phyloP scores from a whole-genome alignment of 1,140 invertebrate genomes.

The Drosophila auraria region DNA sequence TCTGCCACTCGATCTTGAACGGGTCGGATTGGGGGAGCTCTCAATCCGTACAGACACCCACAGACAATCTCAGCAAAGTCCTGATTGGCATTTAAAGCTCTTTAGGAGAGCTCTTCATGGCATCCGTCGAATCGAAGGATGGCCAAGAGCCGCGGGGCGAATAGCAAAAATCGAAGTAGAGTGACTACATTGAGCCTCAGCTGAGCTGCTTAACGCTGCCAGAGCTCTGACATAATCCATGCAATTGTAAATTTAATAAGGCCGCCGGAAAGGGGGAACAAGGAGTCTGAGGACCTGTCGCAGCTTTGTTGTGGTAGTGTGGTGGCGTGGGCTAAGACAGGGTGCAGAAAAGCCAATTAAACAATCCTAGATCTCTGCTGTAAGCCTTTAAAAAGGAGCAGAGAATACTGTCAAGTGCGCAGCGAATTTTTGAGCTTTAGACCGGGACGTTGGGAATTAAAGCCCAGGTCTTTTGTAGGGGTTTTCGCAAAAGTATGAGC shows the following conservation, averaged over 20 bases:
- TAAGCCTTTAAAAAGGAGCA: slow-evolving; percentile 24
- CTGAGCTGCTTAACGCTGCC: slow-evolving; percentile 79
- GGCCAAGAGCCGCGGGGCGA: slow-evolving; percentile 33
- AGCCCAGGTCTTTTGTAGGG: neutral
- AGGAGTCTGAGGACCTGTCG: slow-evolving; percentile 4
- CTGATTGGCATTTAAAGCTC: slow-evolving; percentile 82
- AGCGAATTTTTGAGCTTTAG: slow-evolving; percentile 8
- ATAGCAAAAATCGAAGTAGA: slow-evolving; percentile 77
- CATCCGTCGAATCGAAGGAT: slow-evolving; percentile 24
- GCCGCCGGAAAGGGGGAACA: slow-evolving; percentile 18
- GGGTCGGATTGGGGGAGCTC: neutral
- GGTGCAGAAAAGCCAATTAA: slow-evolving; percentile 68
- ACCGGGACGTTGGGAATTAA: slow-evolving; percentile 16
- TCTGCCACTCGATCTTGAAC: neutral
- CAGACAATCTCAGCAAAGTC: slow-evolving; percentile 63
- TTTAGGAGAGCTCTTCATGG: slow-evolving; percentile 64
- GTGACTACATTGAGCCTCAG: slow-evolving; percentile 77
- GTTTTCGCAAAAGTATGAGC: slow-evolving; percentile 10
- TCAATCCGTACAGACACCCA: slow-evolving; percentile 20
- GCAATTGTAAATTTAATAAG: slow-evolving; percentile 83
- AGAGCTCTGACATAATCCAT: slow-evolving; percentile 78
- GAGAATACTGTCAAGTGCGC: slow-evolving; percentile 57
- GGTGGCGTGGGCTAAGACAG: slow-evolving; percentile 26
- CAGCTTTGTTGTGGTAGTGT: slow-evolving; percentile 28
- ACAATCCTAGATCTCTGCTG: slow-evolving; percentile 24